These are phyloP conservation scores for Camarhynchus parvulus DNA, from an alignment of 2,113 vertebrate species.

Conservation along the genomic window DNA sequence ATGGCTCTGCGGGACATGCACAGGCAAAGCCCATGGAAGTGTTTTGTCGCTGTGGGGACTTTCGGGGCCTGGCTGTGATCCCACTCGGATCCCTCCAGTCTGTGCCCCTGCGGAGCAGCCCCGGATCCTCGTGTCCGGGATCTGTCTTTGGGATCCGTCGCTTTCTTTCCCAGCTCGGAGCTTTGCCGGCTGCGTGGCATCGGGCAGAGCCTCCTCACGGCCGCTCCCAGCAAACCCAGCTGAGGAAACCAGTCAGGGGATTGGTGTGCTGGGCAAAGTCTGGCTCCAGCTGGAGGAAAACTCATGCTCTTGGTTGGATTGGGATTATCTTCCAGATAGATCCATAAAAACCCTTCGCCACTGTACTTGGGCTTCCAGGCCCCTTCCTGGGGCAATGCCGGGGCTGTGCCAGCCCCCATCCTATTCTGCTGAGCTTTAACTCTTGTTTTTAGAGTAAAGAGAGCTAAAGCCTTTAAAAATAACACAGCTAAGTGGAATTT, in stretches of 20 bases:
- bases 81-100: accelerated
- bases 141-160: accelerated
- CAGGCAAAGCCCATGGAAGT: background rate
- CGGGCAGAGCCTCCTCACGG: background rate
- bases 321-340: background rate
- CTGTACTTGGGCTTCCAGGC: background rate
- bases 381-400: background rate
- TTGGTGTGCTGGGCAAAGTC: background rate
- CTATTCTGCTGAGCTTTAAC: background rate
- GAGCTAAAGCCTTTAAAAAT: slow-evolving; percentile 29
- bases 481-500: background rate
- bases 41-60: accelerated
- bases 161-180: background rate
- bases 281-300: accelerated
- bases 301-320: background rate
- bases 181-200: background rate
- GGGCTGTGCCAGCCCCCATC: background rate
- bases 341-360: accelerated
- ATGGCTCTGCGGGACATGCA: accelerated
- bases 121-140: accelerated
- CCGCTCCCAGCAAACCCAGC: background rate
- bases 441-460: slow-evolving; percentile 29
- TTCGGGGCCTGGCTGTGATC: accelerated
- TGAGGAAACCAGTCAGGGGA: background rate
- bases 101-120: accelerated